Evolutionary conservation across 2,797 vertebrate species (phyloP).

Genomic region (Coracias cyanogaster): DNA sequence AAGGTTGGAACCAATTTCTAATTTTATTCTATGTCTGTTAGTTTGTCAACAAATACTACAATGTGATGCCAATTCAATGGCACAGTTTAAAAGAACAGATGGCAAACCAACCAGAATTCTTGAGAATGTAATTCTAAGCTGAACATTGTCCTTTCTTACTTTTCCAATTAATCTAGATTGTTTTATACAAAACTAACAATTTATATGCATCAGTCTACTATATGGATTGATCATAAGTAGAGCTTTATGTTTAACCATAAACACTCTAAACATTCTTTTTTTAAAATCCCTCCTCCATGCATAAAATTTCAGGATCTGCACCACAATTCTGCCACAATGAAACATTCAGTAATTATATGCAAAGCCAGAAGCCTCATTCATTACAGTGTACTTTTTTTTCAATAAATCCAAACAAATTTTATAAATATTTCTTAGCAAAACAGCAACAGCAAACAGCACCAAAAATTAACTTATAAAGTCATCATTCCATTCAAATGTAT

Average conservation of each 20-base stretch:
- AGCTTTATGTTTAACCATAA: not conserved
- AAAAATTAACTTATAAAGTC: not conserved
- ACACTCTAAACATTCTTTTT: not conserved
- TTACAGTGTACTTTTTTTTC: not conserved
- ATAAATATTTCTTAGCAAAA: not conserved
- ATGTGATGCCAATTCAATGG: not conserved
- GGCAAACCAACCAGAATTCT: not conserved
- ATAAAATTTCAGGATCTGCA: not conserved
- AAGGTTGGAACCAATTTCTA: not conserved
- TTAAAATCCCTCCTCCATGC: not conserved
- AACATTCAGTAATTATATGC: not conserved
- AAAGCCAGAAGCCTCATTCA: not conserved
- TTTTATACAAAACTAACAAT: not conserved
- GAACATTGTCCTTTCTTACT: not conserved
- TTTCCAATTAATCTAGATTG: not conserved
- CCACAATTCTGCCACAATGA: not conserved
- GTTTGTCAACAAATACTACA: not conserved
- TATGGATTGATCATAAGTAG: not conserved
- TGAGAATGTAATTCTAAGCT: not conserved
- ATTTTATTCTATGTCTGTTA: not conserved
- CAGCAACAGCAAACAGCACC: not conserved
- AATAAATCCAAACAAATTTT: not conserved
- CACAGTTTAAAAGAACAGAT: not conserved
- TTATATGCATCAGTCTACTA: not conserved
- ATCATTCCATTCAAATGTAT: not conserved